Evolutionary conservation across 2,888 invertebrate species (phyloP).

Genomic region (Drosophila tanythrix): DNA sequence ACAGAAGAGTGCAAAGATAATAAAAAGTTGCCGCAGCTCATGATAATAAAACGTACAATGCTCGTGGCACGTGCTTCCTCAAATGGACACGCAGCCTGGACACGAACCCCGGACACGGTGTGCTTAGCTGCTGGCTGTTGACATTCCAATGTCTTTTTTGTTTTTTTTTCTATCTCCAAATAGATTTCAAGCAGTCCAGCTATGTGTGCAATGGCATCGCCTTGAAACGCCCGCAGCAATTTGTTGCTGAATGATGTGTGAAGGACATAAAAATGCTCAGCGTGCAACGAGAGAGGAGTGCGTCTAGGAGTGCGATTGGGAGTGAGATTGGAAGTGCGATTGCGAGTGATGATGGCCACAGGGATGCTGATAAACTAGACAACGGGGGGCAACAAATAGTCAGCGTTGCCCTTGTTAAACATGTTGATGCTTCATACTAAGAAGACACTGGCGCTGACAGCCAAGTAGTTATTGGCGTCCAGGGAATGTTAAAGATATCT

Average conservation of each 20-base stretch:
- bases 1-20: constrained; percentile 55
- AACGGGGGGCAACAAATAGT: constrained; percentile 60
- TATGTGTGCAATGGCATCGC: constrained; percentile 37
- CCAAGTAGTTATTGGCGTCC: constrained; percentile 26
- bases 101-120: constrained; percentile 56
- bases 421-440: constrained; percentile 64
- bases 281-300: constrained; percentile 13
- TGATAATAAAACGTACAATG: constrained; percentile 77
- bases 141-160: constrained; percentile 52
- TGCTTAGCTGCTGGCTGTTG: constrained; percentile 63
- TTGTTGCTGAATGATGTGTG: constrained; percentile 81
- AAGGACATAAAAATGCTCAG: constrained; percentile 75
- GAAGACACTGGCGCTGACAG: constrained; percentile 44
- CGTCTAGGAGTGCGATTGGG: constrained; percentile 8
- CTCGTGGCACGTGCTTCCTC: constrained; percentile 74
- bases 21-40: constrained; percentile 77
- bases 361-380: constrained; percentile 59
- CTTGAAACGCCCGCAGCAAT: constrained; percentile 77
- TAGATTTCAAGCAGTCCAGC: constrained; percentile 69
- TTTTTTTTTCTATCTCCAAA: constrained; percentile 53
- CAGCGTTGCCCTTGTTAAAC: constrained; percentile 50
- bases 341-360: background rate
- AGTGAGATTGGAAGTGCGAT: constrained; percentile 7
- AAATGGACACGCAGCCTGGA: constrained; percentile 73
- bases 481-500: constrained; percentile 19